These are phyloP conservation scores for Melinaea marsaeus DNA, from an alignment of 2,888 invertebrate genomes.

Conservation along the genomic window DNA sequence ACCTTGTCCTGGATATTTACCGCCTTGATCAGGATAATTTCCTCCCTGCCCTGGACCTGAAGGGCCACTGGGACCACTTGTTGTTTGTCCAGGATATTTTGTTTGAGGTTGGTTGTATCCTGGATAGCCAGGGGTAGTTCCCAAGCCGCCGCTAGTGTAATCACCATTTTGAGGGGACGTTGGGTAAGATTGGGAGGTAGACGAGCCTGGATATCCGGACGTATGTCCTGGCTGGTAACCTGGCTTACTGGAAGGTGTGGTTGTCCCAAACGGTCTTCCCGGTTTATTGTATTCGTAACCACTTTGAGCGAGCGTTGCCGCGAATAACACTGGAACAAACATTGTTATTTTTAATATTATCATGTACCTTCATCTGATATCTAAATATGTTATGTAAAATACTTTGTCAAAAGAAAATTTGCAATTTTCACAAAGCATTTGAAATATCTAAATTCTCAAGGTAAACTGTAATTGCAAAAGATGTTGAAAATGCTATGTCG, in stretches of 20 bases:
- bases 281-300: slow-evolving; percentile 88
- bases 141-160: slow-evolving; percentile 34
- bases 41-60: slow-evolving; percentile 8
- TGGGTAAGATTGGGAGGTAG: slow-evolving; percentile 51
- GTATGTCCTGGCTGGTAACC: slow-evolving; percentile 44
- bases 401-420: neutral
- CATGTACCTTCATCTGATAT: neutral
- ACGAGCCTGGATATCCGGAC: slow-evolving; percentile 45
- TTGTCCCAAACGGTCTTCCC: slow-evolving; percentile 75
- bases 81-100: slow-evolving; percentile 17
- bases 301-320: slow-evolving; percentile 73
- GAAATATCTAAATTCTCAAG: slow-evolving; percentile 14
- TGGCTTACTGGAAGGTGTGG: slow-evolving; percentile 46
- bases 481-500: slow-evolving; percentile 20
- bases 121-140: slow-evolving; percentile 52
- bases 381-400: neutral
- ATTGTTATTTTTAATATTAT: neutral
- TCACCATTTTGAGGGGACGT: slow-evolving; percentile 46
- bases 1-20: slow-evolving; percentile 4
- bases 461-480: slow-evolving; percentile 10
- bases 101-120: slow-evolving; percentile 23
- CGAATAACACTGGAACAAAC: slow-evolving; percentile 60
- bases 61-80: neutral
- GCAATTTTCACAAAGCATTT: slow-evolving; percentile 3
- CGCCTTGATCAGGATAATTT: slow-evolving; percentile 44